Percentiles rank a stretch among this genome's conserved stretches.
These are phyloP conservation scores for Promerops cafer DNA, from an alignment of 2,113 vertebrate genomes.

Conservation along the genomic window DNA sequence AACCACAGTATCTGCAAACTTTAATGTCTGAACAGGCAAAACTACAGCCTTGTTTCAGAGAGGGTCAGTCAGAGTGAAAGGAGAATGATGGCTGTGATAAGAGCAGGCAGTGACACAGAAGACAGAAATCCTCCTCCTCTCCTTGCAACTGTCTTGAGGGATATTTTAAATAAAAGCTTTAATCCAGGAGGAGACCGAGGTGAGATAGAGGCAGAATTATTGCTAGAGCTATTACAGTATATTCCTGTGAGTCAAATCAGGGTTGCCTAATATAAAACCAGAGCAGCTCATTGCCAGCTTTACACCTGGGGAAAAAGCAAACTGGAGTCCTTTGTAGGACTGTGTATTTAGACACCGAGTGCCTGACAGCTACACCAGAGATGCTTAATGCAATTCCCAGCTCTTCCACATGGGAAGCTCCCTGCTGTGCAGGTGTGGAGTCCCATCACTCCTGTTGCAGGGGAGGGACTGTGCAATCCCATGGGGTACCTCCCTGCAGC, in stretches of 20 bases:
- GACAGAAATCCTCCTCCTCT: neutral
- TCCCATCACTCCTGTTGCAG: neutral
- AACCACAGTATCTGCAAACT: neutral
- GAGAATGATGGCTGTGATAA: neutral
- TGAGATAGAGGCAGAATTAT: neutral
- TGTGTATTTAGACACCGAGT: neutral
- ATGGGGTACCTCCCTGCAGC: neutral
- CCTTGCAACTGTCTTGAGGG: neutral
- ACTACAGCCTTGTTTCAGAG: neutral
- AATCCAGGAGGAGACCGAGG: neutral
- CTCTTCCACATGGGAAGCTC: neutral
- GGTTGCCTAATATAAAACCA: neutral
- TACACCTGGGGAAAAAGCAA: neutral
- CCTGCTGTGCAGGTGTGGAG: neutral
- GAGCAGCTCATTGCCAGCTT: neutral
- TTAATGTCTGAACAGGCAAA: neutral
- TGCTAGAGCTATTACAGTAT: neutral
- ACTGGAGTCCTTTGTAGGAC: neutral
- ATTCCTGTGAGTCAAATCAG: neutral
- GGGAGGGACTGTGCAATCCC: neutral
- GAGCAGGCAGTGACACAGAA: neutral
- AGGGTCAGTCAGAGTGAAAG: neutral
- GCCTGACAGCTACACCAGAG: neutral
- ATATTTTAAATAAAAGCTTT: slow-evolving; percentile 3
- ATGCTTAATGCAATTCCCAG: neutral